A percentile compares a stretch with the other conserved stretches of the same genome.
Evolutionary conservation across 2,113 vertebrate species (phyloP).

Genomic region (Notothenia rossii): DNA sequence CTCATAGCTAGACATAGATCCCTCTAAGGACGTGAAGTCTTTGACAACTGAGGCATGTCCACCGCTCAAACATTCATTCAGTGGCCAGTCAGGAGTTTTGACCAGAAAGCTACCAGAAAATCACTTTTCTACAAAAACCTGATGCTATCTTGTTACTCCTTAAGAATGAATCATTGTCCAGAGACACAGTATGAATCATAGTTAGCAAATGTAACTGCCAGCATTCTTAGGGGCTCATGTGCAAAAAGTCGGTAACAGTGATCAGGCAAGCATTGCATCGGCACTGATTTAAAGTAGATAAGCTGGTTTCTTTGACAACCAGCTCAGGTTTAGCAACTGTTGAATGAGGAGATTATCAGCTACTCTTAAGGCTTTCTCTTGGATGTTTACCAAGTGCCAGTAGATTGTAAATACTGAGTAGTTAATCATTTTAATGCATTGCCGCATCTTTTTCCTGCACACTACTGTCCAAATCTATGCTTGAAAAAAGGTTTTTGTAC

Average conservation of each 20-base stretch:
- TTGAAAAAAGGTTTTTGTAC: constrained; percentile 25
- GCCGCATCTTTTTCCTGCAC: neutral
- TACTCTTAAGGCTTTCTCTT: constrained; percentile 73
- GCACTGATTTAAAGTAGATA: constrained; percentile 66
- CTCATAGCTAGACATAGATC: constrained; percentile 76
- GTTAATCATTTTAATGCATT: constrained; percentile 32
- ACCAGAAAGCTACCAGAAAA: constrained; percentile 62
- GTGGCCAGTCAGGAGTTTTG: constrained; percentile 63
- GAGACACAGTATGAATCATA: constrained; percentile 62
- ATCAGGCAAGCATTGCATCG: constrained; percentile 59
- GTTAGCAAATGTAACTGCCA: constrained; percentile 58
- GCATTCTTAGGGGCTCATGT: constrained; percentile 43
- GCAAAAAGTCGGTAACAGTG: constrained; percentile 55
- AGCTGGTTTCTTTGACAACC: constrained; percentile 68
- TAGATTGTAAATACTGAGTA: constrained; percentile 56
- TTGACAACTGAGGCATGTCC: constrained; percentile 76
- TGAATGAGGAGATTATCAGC: constrained; percentile 77
- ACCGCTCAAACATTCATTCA: constrained; percentile 70
- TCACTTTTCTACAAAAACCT: constrained; percentile 58
- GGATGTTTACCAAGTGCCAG: constrained; percentile 74
- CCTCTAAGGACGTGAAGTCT: constrained; percentile 69
- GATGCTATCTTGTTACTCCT: constrained; percentile 61
- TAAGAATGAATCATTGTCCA: constrained; percentile 74
- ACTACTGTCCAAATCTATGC: neutral
- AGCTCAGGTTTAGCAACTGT: constrained; percentile 71